A percentile compares a stretch with the other conserved stretches of the same genome.
These are phyloP conservation scores for Megaptera novaeangliae DNA, from an alignment of 2,113 vertebrate species.

Conservation along the genomic window DNA sequence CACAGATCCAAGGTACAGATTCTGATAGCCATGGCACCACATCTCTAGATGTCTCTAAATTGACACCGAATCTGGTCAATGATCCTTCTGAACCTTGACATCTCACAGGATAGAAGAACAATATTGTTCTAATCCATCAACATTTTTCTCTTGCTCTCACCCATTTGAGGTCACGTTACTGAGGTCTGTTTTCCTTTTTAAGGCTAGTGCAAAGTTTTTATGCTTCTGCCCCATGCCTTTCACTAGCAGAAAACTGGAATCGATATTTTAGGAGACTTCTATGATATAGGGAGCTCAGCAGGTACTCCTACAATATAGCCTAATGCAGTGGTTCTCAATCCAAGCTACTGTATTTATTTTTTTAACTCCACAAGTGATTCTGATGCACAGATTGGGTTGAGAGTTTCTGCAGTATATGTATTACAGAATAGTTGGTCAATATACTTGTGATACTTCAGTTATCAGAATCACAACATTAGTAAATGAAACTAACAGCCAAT, in stretches of 20 bases:
- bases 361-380: background rate
- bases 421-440: background rate
- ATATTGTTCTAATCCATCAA: background rate
- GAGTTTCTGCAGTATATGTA: background rate
- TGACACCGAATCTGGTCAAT: background rate
- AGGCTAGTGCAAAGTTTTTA: conserved; percentile 3
- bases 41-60: background rate
- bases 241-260: background rate
- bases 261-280: background rate
- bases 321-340: background rate
- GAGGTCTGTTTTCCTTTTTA: background rate
- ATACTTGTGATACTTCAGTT: background rate
- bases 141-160: background rate
- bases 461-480: background rate
- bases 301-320: background rate
- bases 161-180: background rate
- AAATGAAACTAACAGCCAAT: background rate
- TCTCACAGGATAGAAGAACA: background rate
- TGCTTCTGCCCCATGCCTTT: background rate
- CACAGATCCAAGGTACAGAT: background rate
- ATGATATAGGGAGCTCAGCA: background rate
- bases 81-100: background rate
- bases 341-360: background rate
- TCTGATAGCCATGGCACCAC: background rate
- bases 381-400: background rate